Evolutionary conservation across 2,797 vertebrate genomes (phyloP).

Genomic region (Phataginus tricuspis): DNA sequence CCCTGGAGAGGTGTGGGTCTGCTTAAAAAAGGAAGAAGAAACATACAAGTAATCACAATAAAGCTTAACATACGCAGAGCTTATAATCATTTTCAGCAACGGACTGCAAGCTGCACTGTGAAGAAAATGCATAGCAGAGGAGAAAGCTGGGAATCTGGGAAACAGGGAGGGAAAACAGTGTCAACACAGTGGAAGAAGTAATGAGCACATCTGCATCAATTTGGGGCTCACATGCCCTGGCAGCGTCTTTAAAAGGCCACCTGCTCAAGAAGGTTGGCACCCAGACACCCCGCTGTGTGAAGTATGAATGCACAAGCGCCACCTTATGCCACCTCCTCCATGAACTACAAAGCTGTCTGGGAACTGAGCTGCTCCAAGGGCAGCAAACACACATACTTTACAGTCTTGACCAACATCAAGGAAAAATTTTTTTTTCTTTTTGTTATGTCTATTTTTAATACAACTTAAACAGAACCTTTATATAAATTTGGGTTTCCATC

Average conservation of each 20-base stretch:
- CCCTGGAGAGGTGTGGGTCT: constrained; percentile 78
- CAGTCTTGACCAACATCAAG: constrained; percentile 67
- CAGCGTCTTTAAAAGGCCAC: constrained; percentile 72
- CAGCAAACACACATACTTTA: constrained; percentile 75
- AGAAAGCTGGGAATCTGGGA: constrained; percentile 71
- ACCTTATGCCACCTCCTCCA: constrained; percentile 73
- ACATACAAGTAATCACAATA: constrained; percentile 63
- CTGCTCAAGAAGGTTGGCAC: not conserved
- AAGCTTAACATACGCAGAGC: constrained; percentile 81
- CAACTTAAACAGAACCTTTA: constrained; percentile 73
- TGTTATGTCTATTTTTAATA: constrained; percentile 65
- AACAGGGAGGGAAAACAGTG: constrained; percentile 66
- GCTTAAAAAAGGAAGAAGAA: constrained; percentile 55
- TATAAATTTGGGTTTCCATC: constrained; percentile 76
- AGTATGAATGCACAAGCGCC: constrained; percentile 61
- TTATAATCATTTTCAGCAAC: constrained; percentile 78
- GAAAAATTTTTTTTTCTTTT: constrained; percentile 49
- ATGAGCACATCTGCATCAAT: constrained; percentile 15
- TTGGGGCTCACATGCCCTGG: not conserved
- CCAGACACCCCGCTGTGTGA: constrained; percentile 35
- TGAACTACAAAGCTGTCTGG: constrained; percentile 72
- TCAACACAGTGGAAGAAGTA: constrained; percentile 69
- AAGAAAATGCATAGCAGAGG: constrained; percentile 81
- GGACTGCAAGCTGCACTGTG: constrained; percentile 82
- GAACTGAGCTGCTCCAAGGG: constrained; percentile 76